Base-by-base conservation (phyloP, 2,113 vertebrate genomes). In the Paraplagusia blochii region DNA sequence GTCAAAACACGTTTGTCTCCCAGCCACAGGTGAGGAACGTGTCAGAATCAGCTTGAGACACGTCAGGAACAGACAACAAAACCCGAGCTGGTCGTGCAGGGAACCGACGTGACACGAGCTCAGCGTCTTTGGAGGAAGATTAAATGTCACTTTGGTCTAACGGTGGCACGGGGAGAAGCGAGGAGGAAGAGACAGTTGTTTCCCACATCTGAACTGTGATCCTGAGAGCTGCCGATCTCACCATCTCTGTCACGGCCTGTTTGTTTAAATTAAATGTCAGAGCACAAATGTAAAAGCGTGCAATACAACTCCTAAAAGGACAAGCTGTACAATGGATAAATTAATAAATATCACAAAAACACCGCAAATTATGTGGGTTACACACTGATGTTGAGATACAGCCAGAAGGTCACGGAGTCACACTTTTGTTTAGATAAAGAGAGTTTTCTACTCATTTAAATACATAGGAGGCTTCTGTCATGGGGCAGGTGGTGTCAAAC, bases 11-110 rank as follows among this genome's bases (percentile, higher is more conserved):
- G 17, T 54, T 15, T 44, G n/a, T 14, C 63, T 69, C 53, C 52
- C 47, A 44, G 39, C 54, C 50, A 38, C 15, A 36, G 35, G 7
- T 45, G 10, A n/a, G 49, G 40, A 44, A 29, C 29, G 43, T 2
- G 15, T 40, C 46, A 50, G 18, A 6, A 34, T 64, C n/a, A 44
- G 67, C 53, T 65, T 33, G 35, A 50, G 71, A 6, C 61, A 12
- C 29, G 14, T 34, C 1, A 2, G 39, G 18, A 54, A 65, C 54
- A 72, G 58, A 50, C 51, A 58, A 63, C 57, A 76, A 69, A 40
- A 51, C 40, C 53, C 18, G 11, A 60, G n/a, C 64, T 63, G 16
- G 9, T 60, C 43, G 15, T 17, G 19, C 3, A 9, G 58, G 44
- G 15, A 69, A 40, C 22, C 11, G 61, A 15, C 29, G 7, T 39